phyloP scores from a whole-genome alignment of 2,113 vertebrate species.

The crab-eating macaque (Macaca fascicularis) region T2T-MFA8v1.1 NC_088376.1:94892501-94893000 shows the following conservation, averaged over 20 bases:
- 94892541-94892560: background rate
- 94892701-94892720: background rate
- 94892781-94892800: background rate
- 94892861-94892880: background rate
- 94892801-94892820: background rate
- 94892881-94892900: background rate
- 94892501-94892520: background rate
- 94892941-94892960: background rate
- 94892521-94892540: background rate
- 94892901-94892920: background rate
- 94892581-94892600: background rate
- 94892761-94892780: background rate
- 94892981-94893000: background rate
- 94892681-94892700: background rate
- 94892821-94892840: background rate
- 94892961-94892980: background rate
- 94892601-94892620: background rate
- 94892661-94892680: background rate
- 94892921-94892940: background rate
- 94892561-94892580: background rate
- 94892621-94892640: background rate
- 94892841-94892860: background rate
- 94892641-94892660: background rate
- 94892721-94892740: background rate
- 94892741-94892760: background rate